Conservation (phyloP, 2,888 invertebrate species). For the Sphaerophoria rueppellii region DNA sequence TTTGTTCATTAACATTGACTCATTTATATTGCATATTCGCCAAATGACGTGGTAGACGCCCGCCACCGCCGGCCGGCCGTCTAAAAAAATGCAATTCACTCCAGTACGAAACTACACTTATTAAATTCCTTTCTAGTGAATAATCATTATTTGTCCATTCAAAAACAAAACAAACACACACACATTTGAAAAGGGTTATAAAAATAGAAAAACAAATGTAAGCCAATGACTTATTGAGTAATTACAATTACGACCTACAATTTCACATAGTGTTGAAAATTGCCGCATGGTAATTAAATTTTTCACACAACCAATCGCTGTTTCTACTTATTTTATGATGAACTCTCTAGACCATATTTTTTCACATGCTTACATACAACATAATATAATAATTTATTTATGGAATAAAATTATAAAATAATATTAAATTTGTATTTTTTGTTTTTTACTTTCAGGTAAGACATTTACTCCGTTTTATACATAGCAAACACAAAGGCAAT, state of each 20-base stretch:
- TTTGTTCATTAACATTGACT: too few relatives aligned
- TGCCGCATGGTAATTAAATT: constrained; percentile 47
- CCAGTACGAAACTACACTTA: constrained; percentile 3
- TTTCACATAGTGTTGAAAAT: constrained; percentile 56
- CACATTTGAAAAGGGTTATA: neutral
- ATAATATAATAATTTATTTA: too few relatives aligned
- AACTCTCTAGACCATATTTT: neutral
- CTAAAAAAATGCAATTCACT: too few relatives aligned
- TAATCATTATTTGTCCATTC: constrained; percentile 18
- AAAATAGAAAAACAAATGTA: neutral
- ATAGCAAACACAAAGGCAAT: constrained; percentile 38
- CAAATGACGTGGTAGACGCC: too few relatives aligned
- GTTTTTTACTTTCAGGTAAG: constrained; percentile 68
- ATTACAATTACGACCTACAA: constrained; percentile 28
- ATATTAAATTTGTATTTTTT: constrained; percentile 12
- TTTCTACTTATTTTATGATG: neutral
- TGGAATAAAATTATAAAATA: neutral
- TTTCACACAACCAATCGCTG: constrained; percentile 13
- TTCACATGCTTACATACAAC: neutral
- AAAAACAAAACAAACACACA: neutral
- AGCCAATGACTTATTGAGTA: constrained; percentile 52
- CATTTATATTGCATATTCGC: too few relatives aligned
- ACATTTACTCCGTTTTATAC: constrained; percentile 50
- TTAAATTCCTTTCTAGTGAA: constrained; percentile 49
- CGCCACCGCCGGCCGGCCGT: too few relatives aligned